Percentiles rank a stretch among this genome's conserved stretches.
Conservation (phyloP, 1,140 invertebrate species). For the Asobara japonica region DNA sequence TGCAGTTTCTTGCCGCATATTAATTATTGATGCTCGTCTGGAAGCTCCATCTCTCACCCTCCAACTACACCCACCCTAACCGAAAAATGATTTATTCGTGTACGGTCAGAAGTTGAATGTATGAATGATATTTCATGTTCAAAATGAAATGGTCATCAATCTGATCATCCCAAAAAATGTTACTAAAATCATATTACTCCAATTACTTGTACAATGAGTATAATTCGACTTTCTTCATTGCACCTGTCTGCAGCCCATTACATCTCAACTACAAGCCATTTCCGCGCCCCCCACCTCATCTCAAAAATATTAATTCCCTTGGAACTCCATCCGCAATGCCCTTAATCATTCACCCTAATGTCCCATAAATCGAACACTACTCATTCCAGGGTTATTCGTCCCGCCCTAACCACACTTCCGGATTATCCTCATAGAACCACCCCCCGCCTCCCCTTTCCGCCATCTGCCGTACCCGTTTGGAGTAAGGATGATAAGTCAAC, state of each 20-base stretch:
- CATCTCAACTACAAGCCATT: not conserved
- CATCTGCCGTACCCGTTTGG: not conserved
- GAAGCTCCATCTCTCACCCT: not conserved
- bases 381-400: not conserved
- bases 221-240: no score
- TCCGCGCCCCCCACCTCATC: not conserved
- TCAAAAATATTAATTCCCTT: not conserved
- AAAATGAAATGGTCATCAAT: no score
- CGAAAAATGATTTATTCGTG: no score
- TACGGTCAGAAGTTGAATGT: no score
- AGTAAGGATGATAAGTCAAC: conserved; percentile 53
- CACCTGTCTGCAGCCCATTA: no score
- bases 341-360: not conserved
- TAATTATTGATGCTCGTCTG: conserved; percentile 4
- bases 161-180: no score
- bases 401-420: not conserved
- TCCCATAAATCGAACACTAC: conserved; percentile 14
- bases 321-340: not conserved
- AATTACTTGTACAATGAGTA: no score
- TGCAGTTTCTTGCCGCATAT: not conserved
- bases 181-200: no score
- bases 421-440: not conserved
- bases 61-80: not conserved
- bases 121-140: no score
- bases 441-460: not conserved